phyloP scores from a whole-genome alignment of 1,140 invertebrate genomes.

The Drosophila pseudoobscura region DNA sequence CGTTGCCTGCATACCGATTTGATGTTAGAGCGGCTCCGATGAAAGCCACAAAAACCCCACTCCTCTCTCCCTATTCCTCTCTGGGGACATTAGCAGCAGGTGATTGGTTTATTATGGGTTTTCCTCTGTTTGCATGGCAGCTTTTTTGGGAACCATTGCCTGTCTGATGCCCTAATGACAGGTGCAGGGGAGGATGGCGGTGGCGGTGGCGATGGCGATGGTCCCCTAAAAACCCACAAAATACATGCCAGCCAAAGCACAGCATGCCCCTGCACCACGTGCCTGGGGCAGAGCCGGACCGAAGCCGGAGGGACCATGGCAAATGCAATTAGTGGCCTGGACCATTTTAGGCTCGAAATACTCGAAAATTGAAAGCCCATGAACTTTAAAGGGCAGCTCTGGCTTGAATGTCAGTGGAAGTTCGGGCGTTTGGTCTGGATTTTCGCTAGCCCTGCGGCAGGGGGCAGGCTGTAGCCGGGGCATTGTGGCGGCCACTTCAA shows the following conservation, averaged over 20 bases:
- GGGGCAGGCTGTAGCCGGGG: conserved; percentile 4
- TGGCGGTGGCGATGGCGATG: conserved; percentile 39
- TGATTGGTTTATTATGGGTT: conserved; percentile 80
- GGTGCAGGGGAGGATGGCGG: conserved; percentile 43
- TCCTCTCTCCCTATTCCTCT: not conserved
- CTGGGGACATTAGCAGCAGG: conserved; percentile 52
- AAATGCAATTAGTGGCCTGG: conserved; percentile 72
- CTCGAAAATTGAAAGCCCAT: conserved; percentile 34
- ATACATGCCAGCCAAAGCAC: conserved; percentile 40
- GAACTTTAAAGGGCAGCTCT: conserved; percentile 33
- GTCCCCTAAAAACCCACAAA: conserved; percentile 59
- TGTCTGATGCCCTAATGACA: conserved; percentile 61
- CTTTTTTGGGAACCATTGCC: conserved; percentile 14
- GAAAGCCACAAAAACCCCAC: conserved; percentile 80
- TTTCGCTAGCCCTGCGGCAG: not conserved
- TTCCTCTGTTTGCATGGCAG: conserved; percentile 59
- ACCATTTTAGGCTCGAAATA: conserved; percentile 35
- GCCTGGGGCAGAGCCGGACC: not conserved
- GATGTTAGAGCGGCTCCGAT: conserved; percentile 89
- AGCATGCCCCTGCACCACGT: not conserved
- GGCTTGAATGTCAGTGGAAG: conserved; percentile 21
- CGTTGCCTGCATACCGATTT: conserved; percentile 85
- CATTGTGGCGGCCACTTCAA: not conserved
- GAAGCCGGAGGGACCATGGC: conserved; percentile 8
- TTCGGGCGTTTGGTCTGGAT: conserved; percentile 30